These are phyloP conservation scores for Sphaerophoria taeniata DNA, from an alignment of 2,888 invertebrate genomes.

Conservation along the genomic window DNA sequence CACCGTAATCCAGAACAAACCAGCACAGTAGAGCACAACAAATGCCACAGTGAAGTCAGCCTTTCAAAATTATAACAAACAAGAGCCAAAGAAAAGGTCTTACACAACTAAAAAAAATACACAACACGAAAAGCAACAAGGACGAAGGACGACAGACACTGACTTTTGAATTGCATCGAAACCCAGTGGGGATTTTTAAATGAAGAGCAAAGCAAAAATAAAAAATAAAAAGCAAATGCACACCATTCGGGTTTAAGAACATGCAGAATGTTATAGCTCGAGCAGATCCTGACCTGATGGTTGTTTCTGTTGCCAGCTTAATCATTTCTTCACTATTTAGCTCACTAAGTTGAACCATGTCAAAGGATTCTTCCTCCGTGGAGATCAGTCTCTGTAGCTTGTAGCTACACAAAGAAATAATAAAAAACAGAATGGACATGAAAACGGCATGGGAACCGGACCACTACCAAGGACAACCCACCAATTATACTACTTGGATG, in stretches of 20 bases:
- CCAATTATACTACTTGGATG: slow-evolving; percentile 47
- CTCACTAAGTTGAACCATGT: slow-evolving; percentile 36
- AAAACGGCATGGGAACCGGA: slow-evolving; percentile 23
- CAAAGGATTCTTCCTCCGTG: slow-evolving; percentile 9
- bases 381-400: slow-evolving; percentile 5
- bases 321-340: slow-evolving; percentile 54
- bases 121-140: slow-evolving; percentile 46
- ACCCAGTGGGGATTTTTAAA: slow-evolving; percentile 15
- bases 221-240: neutral
- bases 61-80: neutral
- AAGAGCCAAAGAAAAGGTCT: slow-evolving; percentile 36
- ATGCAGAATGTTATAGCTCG: slow-evolving; percentile 24
- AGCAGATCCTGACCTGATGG: slow-evolving; percentile 4
- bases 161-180: slow-evolving; percentile 27
- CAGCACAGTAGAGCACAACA: neutral
- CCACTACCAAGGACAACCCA: slow-evolving; percentile 38
- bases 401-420: slow-evolving; percentile 9
- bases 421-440: slow-evolving; percentile 19
- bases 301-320: slow-evolving; percentile 55
- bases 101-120: slow-evolving; percentile 31
- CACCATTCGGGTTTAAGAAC: slow-evolving; percentile 17
- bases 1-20: slow-evolving; percentile 20
- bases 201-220: neutral
- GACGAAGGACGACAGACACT: slow-evolving; percentile 16
- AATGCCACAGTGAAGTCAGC: no score